Evolutionary conservation across 2,888 invertebrate species (phyloP).

Genomic region (Petrophora chlorosata): DNA sequence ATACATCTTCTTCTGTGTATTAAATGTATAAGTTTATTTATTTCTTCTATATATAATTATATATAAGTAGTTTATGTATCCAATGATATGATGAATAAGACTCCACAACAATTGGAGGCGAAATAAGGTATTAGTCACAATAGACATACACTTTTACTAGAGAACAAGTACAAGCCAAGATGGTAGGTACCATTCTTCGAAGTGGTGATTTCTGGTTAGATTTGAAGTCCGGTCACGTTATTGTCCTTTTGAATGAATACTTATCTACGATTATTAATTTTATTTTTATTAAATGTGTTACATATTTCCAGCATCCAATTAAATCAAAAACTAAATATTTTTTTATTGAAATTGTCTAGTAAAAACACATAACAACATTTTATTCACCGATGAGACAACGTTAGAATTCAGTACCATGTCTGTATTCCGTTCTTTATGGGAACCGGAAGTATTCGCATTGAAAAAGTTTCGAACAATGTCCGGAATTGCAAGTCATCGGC

Average conservation of each 20-base stretch:
- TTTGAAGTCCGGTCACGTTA: not conserved
- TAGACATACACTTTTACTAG: slow-evolving; percentile 44
- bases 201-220: not conserved
- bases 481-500: slow-evolving; percentile 29
- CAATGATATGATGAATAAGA: too few relatives aligned
- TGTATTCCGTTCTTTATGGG: slow-evolving; percentile 12
- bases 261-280: too few relatives aligned
- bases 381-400: slow-evolving; percentile 4
- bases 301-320: too few relatives aligned
- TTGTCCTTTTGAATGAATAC: too few relatives aligned
- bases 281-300: too few relatives aligned
- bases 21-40: too few relatives aligned
- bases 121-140: slow-evolving; percentile 56
- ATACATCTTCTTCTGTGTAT: too few relatives aligned
- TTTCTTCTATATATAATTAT: too few relatives aligned
- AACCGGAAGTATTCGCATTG: slow-evolving; percentile 18
- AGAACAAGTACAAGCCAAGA: slow-evolving; percentile 30
- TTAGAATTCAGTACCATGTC: slow-evolving; percentile 4
- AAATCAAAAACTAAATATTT: too few relatives aligned
- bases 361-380: not conserved
- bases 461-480: slow-evolving; percentile 25
- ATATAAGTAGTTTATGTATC: too few relatives aligned
- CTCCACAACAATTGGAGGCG: slow-evolving; percentile 49
- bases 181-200: not conserved
- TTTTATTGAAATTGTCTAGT: too few relatives aligned